Evolutionary conservation across 2,113 vertebrate genomes (phyloP).

Genomic region (Tragelaphus buxtoni): DNA sequence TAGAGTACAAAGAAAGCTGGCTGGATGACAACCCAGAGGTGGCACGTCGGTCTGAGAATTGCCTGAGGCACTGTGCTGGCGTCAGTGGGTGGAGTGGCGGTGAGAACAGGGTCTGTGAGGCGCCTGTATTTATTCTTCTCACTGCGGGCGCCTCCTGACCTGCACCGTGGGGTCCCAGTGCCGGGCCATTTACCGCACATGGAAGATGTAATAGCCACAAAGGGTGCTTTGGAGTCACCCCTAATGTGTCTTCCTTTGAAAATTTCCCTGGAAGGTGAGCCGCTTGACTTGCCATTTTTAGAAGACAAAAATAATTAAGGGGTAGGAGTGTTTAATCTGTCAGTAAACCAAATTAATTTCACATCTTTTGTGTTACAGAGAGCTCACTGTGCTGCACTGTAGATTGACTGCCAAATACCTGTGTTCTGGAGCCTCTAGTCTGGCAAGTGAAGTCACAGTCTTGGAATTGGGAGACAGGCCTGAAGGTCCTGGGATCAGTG

Average conservation of each 20-base stretch:
- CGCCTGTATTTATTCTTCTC: neutral
- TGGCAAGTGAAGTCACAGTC: neutral
- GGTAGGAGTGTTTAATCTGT: neutral
- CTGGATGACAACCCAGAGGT: neutral
- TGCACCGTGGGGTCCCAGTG: neutral
- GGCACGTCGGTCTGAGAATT: neutral
- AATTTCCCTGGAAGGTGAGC: neutral
- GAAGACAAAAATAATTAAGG: conserved; percentile 40
- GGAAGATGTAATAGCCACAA: neutral
- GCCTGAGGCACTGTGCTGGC: neutral
- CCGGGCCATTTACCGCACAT: neutral
- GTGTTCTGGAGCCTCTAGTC: neutral
- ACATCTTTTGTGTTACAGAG: neutral
- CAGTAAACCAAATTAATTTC: conserved; percentile 27
- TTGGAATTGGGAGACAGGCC: rapidly evolving
- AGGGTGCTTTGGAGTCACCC: neutral
- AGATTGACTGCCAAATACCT: neutral
- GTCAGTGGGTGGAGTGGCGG: neutral
- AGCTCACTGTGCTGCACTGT: neutral
- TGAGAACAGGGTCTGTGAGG: neutral
- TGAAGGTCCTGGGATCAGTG: too few relatives aligned
- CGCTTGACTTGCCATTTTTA: neutral
- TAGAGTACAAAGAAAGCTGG: neutral
- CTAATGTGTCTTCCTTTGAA: neutral
- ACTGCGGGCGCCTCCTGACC: rapidly evolving